A percentile compares a stretch with the other conserved stretches of the same genome.
These are phyloP conservation scores for Acronicta leporina DNA, from an alignment of 2,888 invertebrate species.

Conservation along the genomic window DNA sequence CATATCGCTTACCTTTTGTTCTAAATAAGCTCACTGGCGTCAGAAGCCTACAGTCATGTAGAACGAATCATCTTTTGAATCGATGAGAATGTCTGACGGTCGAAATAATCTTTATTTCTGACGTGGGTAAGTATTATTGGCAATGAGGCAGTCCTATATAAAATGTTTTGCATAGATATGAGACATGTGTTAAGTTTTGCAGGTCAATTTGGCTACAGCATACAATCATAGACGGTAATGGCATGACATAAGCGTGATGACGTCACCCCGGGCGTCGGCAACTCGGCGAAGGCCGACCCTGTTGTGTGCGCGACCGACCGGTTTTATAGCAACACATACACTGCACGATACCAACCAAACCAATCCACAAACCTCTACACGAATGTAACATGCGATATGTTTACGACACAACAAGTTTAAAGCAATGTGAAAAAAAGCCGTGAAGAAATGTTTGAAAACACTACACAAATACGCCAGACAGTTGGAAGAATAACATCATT, in stretches of 20 bases:
- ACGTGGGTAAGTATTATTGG: constrained; percentile 47
- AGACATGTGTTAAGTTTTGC: constrained; percentile 60
- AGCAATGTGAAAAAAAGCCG: constrained; percentile 31
- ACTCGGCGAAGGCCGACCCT: constrained; percentile 82
- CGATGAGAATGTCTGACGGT: constrained; percentile 42
- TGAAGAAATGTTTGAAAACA: constrained; percentile 29
- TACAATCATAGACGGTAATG: constrained; percentile 68
- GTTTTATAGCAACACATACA: constrained; percentile 77
- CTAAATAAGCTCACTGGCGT: constrained; percentile 64
- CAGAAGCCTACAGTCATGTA: constrained; percentile 66
- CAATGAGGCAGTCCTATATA: constrained; percentile 48
- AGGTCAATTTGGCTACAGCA: constrained; percentile 68
- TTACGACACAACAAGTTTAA: constrained; percentile 26
- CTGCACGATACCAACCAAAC: constrained; percentile 59
- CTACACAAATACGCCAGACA: constrained; percentile 13
- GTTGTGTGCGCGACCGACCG: constrained; percentile 78
- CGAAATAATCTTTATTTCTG: constrained; percentile 46
- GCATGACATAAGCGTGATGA: constrained; percentile 86
- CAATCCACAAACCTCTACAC: constrained; percentile 43
- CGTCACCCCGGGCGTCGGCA: constrained; percentile 85
- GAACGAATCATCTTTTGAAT: constrained; percentile 67
- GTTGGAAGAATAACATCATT: constrained; percentile 22
- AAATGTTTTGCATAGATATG: constrained; percentile 51
- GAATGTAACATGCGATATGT: constrained; percentile 65
- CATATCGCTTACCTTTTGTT: constrained; percentile 66